These are phyloP conservation scores for Synergus umbraculus DNA, from an alignment of 2,888 invertebrate species.

Conservation along the genomic window DNA sequence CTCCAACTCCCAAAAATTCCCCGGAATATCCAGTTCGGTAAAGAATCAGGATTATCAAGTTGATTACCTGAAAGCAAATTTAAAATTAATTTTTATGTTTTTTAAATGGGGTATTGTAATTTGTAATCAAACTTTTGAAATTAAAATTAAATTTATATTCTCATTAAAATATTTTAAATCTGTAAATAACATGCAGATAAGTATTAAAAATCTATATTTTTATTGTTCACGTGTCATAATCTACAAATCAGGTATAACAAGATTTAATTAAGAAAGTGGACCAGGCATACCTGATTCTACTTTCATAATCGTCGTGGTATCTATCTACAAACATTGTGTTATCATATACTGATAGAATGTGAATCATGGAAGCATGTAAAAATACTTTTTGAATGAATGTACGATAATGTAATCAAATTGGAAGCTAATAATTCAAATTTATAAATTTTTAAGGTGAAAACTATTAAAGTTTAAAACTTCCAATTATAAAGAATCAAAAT, in stretches of 20 bases:
- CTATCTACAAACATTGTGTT: slow-evolving; percentile 69
- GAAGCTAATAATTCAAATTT: too few relatives aligned
- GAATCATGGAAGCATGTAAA: slow-evolving; percentile 60
- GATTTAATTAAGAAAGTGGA: slow-evolving; percentile 28
- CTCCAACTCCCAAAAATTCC: slow-evolving; percentile 91
- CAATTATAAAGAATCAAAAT: too few relatives aligned
- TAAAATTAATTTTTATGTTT: background rate
- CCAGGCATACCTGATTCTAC: background rate
- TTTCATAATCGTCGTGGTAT: slow-evolving; percentile 57
- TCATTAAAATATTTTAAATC: too few relatives aligned
- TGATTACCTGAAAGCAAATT: slow-evolving; percentile 83
- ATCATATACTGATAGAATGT: slow-evolving; percentile 66
- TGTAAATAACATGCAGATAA: too few relatives aligned
- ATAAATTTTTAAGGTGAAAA: too few relatives aligned
- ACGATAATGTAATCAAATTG: background rate
- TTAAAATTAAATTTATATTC: too few relatives aligned
- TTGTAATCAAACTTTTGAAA: too few relatives aligned
- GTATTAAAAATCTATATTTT: background rate
- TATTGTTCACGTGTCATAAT: background rate
- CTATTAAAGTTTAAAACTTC: too few relatives aligned
- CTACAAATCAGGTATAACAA: background rate
- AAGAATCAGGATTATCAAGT: slow-evolving; percentile 87
- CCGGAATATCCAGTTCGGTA: slow-evolving; percentile 90
- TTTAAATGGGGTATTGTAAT: background rate
- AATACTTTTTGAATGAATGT: slow-evolving; percentile 61